These are phyloP conservation scores for Mycetomoellerius zeteki DNA, from an alignment of 1,140 invertebrate species.

Conservation along the genomic window DNA sequence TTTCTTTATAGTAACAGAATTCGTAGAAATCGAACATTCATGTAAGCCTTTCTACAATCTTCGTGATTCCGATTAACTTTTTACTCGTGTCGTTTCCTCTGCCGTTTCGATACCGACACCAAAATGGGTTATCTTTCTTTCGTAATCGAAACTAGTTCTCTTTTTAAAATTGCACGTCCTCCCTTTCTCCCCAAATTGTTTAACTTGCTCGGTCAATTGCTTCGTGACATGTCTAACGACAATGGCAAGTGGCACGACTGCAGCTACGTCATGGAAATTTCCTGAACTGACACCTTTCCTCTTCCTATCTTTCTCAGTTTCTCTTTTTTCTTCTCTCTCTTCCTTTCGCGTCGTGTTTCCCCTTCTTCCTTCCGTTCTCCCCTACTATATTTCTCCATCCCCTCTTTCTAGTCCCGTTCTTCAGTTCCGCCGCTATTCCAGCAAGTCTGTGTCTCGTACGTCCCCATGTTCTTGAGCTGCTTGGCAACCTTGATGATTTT, in stretches of 20 bases:
- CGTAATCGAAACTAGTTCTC: constrained; percentile 55
- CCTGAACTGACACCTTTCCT: constrained; percentile 71
- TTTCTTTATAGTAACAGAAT: constrained; percentile 39
- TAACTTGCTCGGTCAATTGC: constrained; percentile 38
- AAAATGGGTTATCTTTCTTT: constrained; percentile 37
- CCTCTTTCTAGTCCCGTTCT: constrained; percentile 43
- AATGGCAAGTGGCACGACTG: constrained; percentile 40
- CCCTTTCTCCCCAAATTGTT: background rate
- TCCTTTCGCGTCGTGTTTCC: constrained; percentile 24
- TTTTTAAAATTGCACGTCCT: background rate
- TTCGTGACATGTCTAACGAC: constrained; percentile 35
- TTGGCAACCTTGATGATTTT: constrained; percentile 18
- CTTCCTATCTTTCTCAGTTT: constrained; percentile 48
- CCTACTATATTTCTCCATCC: background rate
- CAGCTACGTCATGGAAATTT: constrained; percentile 80
- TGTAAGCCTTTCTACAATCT: constrained; percentile 35
- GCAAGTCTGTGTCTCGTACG: constrained; percentile 8
- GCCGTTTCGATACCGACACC: background rate
- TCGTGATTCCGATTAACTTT: no score
- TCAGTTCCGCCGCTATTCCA: constrained; percentile 17
- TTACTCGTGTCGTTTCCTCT: background rate
- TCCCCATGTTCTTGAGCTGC: background rate
- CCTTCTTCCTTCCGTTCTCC: constrained; percentile 37
- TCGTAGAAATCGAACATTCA: constrained; percentile 52
- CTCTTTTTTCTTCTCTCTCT: constrained; percentile 45